These are phyloP conservation scores for Danionella dracula DNA, from an alignment of 2,797 vertebrate genomes.

Conservation along the genomic window DNA sequence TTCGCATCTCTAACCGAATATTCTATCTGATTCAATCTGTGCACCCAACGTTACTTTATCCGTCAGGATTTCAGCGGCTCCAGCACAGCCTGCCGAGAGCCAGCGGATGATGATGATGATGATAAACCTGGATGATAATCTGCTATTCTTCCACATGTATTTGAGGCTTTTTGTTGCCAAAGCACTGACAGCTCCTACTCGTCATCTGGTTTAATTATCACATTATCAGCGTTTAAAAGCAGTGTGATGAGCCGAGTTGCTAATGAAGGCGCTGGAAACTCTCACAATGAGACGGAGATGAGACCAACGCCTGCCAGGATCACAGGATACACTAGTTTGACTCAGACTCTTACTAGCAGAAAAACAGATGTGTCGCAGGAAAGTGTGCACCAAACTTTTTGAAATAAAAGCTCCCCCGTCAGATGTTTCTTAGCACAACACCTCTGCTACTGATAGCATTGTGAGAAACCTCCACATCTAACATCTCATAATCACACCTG, in stretches of 20 bases:
- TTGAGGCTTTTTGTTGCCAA: slow-evolving; percentile 27
- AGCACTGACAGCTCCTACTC: slow-evolving; percentile 81
- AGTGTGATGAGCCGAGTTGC: slow-evolving; percentile 75
- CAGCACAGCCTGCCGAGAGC: neutral
- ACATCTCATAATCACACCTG: slow-evolving; percentile 24
- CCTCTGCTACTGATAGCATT: neutral
- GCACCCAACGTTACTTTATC: neutral
- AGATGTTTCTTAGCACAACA: slow-evolving; percentile 29
- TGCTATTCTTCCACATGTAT: slow-evolving; percentile 18
- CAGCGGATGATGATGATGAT: neutral
- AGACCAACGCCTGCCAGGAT: slow-evolving; percentile 56
- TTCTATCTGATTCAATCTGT: too few relatives aligned
- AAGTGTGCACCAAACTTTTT: neutral
- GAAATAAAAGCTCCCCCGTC: neutral
- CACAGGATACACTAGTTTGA: slow-evolving; percentile 35
- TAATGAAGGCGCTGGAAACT: slow-evolving; percentile 72
- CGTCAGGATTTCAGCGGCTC: neutral
- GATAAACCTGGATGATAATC: neutral
- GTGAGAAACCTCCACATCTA: slow-evolving; percentile 8
- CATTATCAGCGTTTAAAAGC: slow-evolving; percentile 90
- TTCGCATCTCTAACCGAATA: too few relatives aligned
- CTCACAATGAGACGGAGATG: slow-evolving; percentile 63
- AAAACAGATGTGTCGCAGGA: neutral
- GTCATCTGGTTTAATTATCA: slow-evolving; percentile 97
- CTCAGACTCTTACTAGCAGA: neutral